A percentile compares a stretch with the other conserved stretches of the same genome.
phyloP scores from a whole-genome alignment of 2,113 vertebrate species.

The Plecotus auritus region DNA sequence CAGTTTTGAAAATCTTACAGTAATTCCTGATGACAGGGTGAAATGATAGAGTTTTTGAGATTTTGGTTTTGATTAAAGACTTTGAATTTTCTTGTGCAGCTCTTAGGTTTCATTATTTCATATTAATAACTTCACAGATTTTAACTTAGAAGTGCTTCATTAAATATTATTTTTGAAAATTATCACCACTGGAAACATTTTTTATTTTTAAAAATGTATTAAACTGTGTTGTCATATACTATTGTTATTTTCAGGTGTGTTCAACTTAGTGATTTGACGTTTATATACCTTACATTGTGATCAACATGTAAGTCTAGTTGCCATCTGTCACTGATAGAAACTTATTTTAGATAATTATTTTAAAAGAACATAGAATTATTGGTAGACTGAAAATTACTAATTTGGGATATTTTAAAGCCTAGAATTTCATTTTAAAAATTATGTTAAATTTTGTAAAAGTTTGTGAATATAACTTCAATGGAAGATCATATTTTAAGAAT shows the following conservation, averaged over 20 bases:
- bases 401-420: not conserved
- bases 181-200: not conserved
- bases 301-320: not conserved
- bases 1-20: not conserved
- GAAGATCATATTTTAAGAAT: not conserved
- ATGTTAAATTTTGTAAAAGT: slow-evolving; percentile 6
- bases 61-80: not conserved
- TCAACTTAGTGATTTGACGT: not conserved
- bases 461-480: not conserved
- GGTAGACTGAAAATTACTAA: not conserved
- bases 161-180: slow-evolving; percentile 14
- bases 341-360: not conserved
- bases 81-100: not conserved
- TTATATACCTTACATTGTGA: not conserved
- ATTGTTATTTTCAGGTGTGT: not conserved
- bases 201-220: not conserved
- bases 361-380: not conserved
- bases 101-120: not conserved
- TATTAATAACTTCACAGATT: not conserved
- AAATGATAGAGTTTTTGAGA: not conserved
- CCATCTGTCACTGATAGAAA: not conserved
- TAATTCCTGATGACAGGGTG: not conserved
- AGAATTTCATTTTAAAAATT: not conserved
- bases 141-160: not conserved
- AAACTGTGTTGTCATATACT: not conserved